Evolutionary conservation across 1,140 invertebrate genomes (phyloP), one percentile per base, ranked within the genome.

Genomic region (Dreissena rostriformis): DNA sequence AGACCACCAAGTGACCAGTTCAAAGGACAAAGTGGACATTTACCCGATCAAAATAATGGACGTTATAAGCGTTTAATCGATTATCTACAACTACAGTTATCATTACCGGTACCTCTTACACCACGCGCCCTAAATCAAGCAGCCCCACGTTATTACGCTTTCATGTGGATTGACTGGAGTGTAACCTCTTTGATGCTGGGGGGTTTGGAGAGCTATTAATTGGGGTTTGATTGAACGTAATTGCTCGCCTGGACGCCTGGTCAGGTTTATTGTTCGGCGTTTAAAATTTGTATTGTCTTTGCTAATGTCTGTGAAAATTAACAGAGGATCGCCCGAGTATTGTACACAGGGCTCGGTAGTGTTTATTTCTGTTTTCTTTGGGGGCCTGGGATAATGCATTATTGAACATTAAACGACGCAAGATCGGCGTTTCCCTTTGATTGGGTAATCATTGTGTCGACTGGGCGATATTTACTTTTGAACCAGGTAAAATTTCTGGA

Each of bases 181-280:
- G 28, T 57, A 15, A 57, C n/a, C 29, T 28, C 77, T 79, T 79
- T 79, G 66, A 70, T 53, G 51, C 24, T 71, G n/a, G 29, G 26
- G 53, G 15, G 17, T 15, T 19, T 71, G 57, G 70, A 55, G 77
- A 39, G 29, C 49, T 17, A 28, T 22, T 22, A 39, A 79, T 22
- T 19, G 14, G 24, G 12, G 28, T 17, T 70, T 53, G 66, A 79
- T 79, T 79, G 29, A 79, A 57, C 5, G n/a, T 76, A 28, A 76
- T 76, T 24, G 29, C 17, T 17, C 52, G 49, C 39, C 6, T 39
- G 57, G 74, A 49, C 28, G 61, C 63, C 74, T 76, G 74, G 74
- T 49, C 74, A 65, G 22, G 57, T 65, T 76, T 28, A 76, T 76
- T 52, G 61, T 15, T 53, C n/a, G 52, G 4, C 57, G 17, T 65